These are phyloP conservation scores for Mesocricetus auratus DNA, from an alignment of 2,113 vertebrate genomes.

Conservation along the genomic window DNA sequence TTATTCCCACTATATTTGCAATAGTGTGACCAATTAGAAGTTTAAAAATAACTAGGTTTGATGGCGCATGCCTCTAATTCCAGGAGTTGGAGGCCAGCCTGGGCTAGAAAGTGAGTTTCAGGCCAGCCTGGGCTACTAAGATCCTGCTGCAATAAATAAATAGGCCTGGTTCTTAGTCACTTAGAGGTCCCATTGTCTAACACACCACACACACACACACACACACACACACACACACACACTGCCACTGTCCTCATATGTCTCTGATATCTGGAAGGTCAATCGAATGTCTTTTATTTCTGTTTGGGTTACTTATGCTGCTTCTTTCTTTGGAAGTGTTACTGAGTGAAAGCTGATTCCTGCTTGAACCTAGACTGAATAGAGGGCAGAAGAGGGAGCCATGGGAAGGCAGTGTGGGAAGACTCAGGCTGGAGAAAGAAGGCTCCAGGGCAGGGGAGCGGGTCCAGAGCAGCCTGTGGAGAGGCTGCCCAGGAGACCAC, in stretches of 20 bases:
- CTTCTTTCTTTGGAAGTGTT: slow-evolving; percentile 17
- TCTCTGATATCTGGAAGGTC: not conserved
- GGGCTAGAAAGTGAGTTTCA: not conserved
- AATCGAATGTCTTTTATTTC: slow-evolving; percentile 8
- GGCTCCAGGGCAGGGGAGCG: not conserved
- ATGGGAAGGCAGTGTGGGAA: not conserved
- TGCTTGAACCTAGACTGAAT: not conserved
- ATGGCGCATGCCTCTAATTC: not conserved
- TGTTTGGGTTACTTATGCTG: not conserved
- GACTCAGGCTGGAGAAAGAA: not conserved
- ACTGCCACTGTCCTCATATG: not conserved
- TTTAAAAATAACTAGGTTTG: not conserved
- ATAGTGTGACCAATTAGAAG: not conserved
- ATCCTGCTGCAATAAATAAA: not conserved
- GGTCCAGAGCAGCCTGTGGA: not conserved
- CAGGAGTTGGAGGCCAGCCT: not conserved
- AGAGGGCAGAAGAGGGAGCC: not conserved
- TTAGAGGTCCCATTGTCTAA: not conserved
- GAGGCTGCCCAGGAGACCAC: not conserved
- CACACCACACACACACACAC: not conserved
- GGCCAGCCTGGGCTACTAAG: not conserved
- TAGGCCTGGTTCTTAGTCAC: not conserved
- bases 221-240: not conserved
- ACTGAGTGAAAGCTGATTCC: not conserved
- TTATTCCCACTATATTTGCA: slow-evolving; percentile 11